phyloP scores from a whole-genome alignment of 2,113 vertebrate genomes.

The Chionis minor region DNA sequence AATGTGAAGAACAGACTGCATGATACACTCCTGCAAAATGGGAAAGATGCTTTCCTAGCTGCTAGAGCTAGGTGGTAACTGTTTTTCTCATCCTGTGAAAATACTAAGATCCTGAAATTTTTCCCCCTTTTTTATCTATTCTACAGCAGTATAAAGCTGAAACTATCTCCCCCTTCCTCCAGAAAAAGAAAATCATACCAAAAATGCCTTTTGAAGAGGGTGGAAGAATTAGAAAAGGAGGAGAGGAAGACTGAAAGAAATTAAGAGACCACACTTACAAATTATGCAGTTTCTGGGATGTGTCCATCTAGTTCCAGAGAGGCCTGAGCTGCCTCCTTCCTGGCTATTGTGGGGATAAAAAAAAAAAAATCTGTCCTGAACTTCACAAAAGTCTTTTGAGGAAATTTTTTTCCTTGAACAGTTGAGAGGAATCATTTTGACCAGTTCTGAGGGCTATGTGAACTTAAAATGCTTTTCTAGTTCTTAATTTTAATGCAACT shows the following conservation, averaged over 20 bases:
- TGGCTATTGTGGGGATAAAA: background rate
- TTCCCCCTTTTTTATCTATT: background rate
- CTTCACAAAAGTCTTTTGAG: background rate
- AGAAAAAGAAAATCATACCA: background rate
- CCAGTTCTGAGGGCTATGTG: background rate
- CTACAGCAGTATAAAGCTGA: background rate
- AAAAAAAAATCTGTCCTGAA: background rate
- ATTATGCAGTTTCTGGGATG: background rate
- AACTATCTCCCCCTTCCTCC: background rate
- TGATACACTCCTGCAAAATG: background rate
- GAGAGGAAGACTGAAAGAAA: background rate
- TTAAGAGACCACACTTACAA: background rate
- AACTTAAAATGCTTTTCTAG: background rate
- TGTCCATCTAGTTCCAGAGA: background rate
- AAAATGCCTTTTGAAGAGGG: background rate
- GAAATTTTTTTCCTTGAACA: background rate
- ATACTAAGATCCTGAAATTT: background rate
- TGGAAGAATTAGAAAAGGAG: background rate
- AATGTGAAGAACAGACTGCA: background rate
- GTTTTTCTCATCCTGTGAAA: conserved; percentile 6
- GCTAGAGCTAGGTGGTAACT: background rate
- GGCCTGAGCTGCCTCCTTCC: background rate
- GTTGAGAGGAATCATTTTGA: background rate
- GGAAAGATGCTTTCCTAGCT: background rate
- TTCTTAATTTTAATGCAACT: background rate